Evolutionary conservation across 2,888 invertebrate genomes (phyloP).

Genomic region (Drosophila merina): DNA sequence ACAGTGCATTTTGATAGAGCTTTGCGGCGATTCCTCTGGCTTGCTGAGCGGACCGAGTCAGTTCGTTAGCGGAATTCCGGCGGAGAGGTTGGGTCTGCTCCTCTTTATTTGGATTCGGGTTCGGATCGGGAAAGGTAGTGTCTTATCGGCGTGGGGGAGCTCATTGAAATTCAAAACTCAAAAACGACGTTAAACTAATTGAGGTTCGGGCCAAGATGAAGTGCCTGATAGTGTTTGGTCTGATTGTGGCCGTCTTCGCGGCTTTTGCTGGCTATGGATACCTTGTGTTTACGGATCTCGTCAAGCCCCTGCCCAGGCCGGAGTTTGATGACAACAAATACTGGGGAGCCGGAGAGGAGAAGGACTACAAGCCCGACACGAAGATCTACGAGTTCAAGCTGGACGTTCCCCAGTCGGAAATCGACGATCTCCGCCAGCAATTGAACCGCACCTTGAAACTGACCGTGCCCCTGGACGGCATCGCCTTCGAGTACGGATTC

Average conservation of each 20-base stretch:
- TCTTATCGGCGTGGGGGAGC: not conserved
- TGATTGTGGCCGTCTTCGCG: slow-evolving; percentile 67
- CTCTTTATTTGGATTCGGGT: not conserved
- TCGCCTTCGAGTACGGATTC: slow-evolving; percentile 92
- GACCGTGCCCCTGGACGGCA: slow-evolving; percentile 87
- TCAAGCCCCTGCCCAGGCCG: slow-evolving; percentile 78
- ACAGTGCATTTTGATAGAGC: slow-evolving; percentile 20
- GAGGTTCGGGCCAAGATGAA: slow-evolving; percentile 52
- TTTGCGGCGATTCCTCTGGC: not conserved
- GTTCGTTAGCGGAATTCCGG: slow-evolving; percentile 36
- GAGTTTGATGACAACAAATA: slow-evolving; percentile 78
- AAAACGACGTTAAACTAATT: not conserved
- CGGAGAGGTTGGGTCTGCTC: slow-evolving; percentile 30
- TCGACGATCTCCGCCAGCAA: slow-evolving; percentile 86
- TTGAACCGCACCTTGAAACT: slow-evolving; percentile 85
- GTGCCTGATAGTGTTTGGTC: slow-evolving; percentile 63
- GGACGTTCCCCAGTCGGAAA: slow-evolving; percentile 68
- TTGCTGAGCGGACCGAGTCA: slow-evolving; percentile 24
- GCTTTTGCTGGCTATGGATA: slow-evolving; percentile 66
- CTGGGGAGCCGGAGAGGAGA: slow-evolving; percentile 81
- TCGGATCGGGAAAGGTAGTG: not conserved
- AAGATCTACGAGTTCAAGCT: slow-evolving; percentile 74
- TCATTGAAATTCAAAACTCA: slow-evolving; percentile 40
- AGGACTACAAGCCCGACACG: slow-evolving; percentile 75
- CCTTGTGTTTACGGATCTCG: slow-evolving; percentile 65